Conservation (phyloP, 2,888 invertebrate genomes). For the Lypha dubia region DNA sequence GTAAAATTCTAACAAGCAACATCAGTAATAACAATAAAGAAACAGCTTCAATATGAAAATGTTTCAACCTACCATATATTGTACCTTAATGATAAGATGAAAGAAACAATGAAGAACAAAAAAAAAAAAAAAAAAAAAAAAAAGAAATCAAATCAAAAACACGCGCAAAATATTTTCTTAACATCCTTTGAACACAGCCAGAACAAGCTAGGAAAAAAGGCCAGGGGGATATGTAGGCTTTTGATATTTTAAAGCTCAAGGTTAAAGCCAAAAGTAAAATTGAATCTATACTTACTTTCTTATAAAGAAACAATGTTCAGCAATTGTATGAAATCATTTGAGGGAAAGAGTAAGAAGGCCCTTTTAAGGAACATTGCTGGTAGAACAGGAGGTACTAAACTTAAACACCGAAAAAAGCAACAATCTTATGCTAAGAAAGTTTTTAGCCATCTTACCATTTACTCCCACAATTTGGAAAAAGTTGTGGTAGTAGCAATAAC, state of each 20-base stretch:
- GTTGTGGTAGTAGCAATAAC: not conserved
- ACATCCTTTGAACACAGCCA: constrained; percentile 23
- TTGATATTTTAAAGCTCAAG: constrained; percentile 67
- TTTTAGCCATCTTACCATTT: not conserved
- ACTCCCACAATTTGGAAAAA: not conserved
- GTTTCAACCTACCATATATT: constrained; percentile 16
- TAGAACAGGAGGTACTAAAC: not conserved
- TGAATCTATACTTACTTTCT: not conserved
- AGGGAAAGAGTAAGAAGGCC: constrained; percentile 4
- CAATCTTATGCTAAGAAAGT: constrained; percentile 29
- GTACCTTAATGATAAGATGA: constrained; percentile 64
- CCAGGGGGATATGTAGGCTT: constrained; percentile 12
- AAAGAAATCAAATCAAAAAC: constrained; percentile 80
- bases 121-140: constrained; percentile 25
- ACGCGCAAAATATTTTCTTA: constrained; percentile 75
- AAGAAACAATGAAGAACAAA: constrained; percentile 26
- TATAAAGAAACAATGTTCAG: not conserved
- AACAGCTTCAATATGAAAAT: constrained; percentile 51
- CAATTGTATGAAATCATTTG: not conserved
- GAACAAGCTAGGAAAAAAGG: not conserved
- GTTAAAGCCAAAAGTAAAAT: constrained; percentile 47
- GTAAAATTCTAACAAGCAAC: constrained; percentile 50
- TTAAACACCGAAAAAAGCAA: constrained; percentile 17
- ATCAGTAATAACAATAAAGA: constrained; percentile 37
- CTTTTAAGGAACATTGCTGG: not conserved